These are phyloP conservation scores for Philaenus spumarius DNA, from an alignment of 1,140 invertebrate genomes.

Conservation along the genomic window DNA sequence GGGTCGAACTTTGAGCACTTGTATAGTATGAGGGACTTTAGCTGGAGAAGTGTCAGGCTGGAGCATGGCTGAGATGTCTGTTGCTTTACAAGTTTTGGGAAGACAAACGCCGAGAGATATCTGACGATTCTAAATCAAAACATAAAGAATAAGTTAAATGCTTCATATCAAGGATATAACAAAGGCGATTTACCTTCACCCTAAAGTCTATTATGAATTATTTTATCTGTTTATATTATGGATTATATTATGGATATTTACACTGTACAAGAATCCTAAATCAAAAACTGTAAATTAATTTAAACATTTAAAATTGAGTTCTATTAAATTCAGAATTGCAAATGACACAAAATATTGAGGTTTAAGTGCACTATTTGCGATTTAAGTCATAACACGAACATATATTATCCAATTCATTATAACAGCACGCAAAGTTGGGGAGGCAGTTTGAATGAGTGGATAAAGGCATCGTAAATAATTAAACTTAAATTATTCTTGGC, in stretches of 20 bases:
- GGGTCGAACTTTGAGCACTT: constrained; percentile 54
- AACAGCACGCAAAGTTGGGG: no score
- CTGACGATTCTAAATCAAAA: constrained; percentile 49
- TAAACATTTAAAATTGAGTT: no score
- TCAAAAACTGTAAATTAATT: neutral
- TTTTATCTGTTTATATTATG: neutral
- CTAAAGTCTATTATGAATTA: neutral
- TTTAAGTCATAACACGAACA: no score
- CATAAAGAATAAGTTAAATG: neutral
- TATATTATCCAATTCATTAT: no score
- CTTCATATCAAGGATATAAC: no score
- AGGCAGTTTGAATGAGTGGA: no score
- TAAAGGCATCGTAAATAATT: no score
- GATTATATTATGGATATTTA: neutral
- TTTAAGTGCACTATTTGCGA: no score
- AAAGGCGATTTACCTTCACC: no score
- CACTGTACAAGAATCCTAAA: neutral
- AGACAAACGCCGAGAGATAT: constrained; percentile 65
- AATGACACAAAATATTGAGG: no score
- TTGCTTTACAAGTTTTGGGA: constrained; percentile 54
- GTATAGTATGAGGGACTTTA: constrained; percentile 28
- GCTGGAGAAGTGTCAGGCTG: constrained; percentile 28
- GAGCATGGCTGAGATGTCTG: constrained; percentile 53
- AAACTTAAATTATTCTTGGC: no score
- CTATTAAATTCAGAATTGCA: no score